A percentile compares a stretch with the other conserved stretches of the same genome.
Conservation (phyloP, 2,888 invertebrate genomes). For the Halocaridina rubra region DNA sequence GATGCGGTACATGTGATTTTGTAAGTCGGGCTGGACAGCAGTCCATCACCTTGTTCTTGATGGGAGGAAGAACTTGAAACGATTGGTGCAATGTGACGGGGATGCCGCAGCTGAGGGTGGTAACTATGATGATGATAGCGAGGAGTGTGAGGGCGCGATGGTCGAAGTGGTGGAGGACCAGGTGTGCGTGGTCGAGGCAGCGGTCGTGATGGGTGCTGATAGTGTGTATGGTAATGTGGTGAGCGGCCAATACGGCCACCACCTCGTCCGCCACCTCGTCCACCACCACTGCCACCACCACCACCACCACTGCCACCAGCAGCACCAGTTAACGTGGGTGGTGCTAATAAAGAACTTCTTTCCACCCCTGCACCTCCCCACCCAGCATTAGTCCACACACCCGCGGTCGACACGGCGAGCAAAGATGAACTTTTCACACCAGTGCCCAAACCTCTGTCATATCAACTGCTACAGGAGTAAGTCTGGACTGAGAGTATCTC, state of each 20-base stretch:
- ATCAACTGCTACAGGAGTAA: background rate
- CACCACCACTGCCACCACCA: background rate
- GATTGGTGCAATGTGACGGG: background rate
- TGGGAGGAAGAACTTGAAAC: background rate
- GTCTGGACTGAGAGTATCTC: background rate
- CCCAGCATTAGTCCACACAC: constrained; percentile 18
- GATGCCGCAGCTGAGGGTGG: background rate
- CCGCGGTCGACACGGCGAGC: constrained; percentile 22
- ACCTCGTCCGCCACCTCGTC: background rate
- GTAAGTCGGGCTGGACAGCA: background rate
- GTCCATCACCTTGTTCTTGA: background rate
- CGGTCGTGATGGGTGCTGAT: constrained; percentile 3
- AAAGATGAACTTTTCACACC: constrained; percentile 19
- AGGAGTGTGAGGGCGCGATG: constrained; percentile 8
- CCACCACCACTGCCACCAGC: background rate
- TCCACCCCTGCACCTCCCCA: constrained; percentile 22
- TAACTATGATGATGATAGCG: constrained; percentile 12
- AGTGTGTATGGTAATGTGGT: background rate
- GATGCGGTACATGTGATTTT: background rate
- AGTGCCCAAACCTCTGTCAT: constrained; percentile 11
- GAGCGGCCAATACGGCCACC: background rate
- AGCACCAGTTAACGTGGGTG: background rate
- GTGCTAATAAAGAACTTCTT: background rate
- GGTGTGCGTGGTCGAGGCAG: constrained; percentile 4
- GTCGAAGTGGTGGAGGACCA: background rate